phyloP scores from a whole-genome alignment of 2,888 invertebrate species.

The Phasia obesa region DNA sequence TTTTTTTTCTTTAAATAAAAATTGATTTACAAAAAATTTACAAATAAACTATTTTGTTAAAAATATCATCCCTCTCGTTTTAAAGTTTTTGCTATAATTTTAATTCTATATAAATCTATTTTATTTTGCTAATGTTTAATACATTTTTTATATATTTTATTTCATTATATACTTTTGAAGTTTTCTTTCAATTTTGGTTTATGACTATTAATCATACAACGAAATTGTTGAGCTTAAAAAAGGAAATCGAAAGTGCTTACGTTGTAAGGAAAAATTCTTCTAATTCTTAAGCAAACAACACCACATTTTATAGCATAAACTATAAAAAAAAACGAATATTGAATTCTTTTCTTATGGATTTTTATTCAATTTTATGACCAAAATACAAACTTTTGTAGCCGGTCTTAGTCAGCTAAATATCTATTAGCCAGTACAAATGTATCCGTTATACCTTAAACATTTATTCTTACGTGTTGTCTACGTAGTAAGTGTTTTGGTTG shows the following conservation, averaged over 20 bases:
- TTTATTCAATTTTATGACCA: constrained; percentile 38
- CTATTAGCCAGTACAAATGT: constrained; percentile 21
- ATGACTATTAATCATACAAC: constrained; percentile 66
- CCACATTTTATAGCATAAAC: constrained; percentile 26
- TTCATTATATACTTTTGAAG: constrained; percentile 7
- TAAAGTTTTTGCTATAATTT: background rate
- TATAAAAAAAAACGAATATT: constrained; percentile 33
- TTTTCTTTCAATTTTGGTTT: constrained; percentile 34
- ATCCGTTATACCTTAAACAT: constrained; percentile 48
- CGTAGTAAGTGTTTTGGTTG: constrained; percentile 61
- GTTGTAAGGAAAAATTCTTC: background rate
- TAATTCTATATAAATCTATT: background rate
- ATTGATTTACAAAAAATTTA: too few species aligned
- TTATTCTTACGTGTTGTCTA: constrained; percentile 28
- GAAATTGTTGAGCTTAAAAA: constrained; percentile 35
- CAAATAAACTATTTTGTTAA: too few species aligned
- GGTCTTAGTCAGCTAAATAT: constrained; percentile 6
- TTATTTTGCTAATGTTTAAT: background rate
- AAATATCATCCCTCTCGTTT: too few species aligned
- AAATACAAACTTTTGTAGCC: constrained; percentile 37
- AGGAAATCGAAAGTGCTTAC: constrained; percentile 62
- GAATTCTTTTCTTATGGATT: constrained; percentile 39
- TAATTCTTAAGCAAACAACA: constrained; percentile 19
- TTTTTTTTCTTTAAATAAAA: too few species aligned
- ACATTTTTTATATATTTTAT: background rate